Percentiles rank a stretch among this genome's conserved stretches.
These are phyloP conservation scores for Siphonodentalium dalli DNA, from an alignment of 2,888 invertebrate genomes.

Conservation along the genomic window DNA sequence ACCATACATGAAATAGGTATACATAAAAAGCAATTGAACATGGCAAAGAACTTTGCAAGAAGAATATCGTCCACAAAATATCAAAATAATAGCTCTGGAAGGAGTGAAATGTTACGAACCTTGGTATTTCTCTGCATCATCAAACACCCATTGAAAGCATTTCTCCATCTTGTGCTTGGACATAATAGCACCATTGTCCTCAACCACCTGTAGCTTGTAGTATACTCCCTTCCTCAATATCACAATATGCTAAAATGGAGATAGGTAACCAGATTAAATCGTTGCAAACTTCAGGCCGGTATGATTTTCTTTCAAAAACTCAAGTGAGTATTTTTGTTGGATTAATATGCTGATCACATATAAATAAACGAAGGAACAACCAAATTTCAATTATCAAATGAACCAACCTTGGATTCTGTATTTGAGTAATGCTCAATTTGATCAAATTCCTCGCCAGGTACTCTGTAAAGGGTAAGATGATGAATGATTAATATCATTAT, in stretches of 20 bases:
- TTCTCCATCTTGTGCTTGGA: slow-evolving; percentile 62
- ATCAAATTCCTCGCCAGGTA: slow-evolving; percentile 67
- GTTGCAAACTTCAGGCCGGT: too few relatives aligned
- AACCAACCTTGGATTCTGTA: slow-evolving; percentile 58
- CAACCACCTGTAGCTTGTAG: slow-evolving; percentile 65
- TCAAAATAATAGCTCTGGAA: not conserved
- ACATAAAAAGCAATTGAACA: too few relatives aligned
- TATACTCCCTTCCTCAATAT: slow-evolving; percentile 65
- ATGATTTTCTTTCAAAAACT: too few relatives aligned
- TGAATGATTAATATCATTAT: too few relatives aligned
- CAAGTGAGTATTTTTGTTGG: too few relatives aligned
- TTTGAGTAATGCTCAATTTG: slow-evolving; percentile 63
- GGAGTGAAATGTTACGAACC: slow-evolving; percentile 44
- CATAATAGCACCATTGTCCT: slow-evolving; percentile 62
- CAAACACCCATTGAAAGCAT: slow-evolving; percentile 65
- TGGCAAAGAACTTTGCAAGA: too few relatives aligned
- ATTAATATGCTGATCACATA: too few relatives aligned
- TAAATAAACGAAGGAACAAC: not conserved
- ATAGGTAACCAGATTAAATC: too few relatives aligned
- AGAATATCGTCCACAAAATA: not conserved
- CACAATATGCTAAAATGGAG: slow-evolving; percentile 67
- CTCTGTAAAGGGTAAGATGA: slow-evolving; percentile 46
- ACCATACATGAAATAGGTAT: too few relatives aligned
- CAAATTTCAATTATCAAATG: slow-evolving; percentile 5
- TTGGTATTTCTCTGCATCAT: slow-evolving; percentile 62